A percentile compares a stretch with the other conserved stretches of the same genome.
These are phyloP conservation scores for Masnerella sp. DNA, from an alignment of 2,888 invertebrate genomes.

Conservation along the genomic window DNA sequence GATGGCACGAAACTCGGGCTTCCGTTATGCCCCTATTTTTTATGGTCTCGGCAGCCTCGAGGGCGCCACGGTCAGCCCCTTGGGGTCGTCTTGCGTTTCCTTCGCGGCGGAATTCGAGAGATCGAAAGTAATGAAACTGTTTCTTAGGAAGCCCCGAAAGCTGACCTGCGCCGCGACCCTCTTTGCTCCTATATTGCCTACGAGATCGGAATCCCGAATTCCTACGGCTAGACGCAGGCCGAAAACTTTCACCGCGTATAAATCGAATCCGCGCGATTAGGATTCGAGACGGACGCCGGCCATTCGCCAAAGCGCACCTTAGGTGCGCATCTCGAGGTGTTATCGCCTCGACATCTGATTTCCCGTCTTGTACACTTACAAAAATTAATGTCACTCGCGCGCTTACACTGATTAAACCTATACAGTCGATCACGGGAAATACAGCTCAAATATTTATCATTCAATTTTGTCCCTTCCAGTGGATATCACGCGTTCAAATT, in stretches of 20 bases:
- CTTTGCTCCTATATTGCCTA: slow-evolving; percentile 69
- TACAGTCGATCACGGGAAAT: not conserved
- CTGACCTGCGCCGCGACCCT: slow-evolving; percentile 67
- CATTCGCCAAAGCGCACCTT: slow-evolving; percentile 45
- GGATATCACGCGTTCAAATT: too few relatives aligned
- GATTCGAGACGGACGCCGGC: slow-evolving; percentile 56
- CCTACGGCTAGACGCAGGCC: slow-evolving; percentile 29
- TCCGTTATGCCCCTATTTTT: slow-evolving; percentile 62
- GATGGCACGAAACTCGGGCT: slow-evolving; percentile 51
- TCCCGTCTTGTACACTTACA: slow-evolving; percentile 7
- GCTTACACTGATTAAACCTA: slow-evolving; percentile 10
- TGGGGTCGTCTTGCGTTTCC: slow-evolving; percentile 69
- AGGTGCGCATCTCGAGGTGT: slow-evolving; percentile 53
- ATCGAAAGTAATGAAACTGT: slow-evolving; percentile 77
- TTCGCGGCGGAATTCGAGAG: slow-evolving; percentile 59
- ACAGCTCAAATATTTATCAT: too few relatives aligned
- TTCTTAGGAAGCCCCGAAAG: slow-evolving; percentile 68
- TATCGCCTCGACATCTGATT: slow-evolving; percentile 53
- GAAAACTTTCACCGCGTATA: slow-evolving; percentile 59
- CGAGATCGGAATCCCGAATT: slow-evolving; percentile 71
- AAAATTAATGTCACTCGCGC: slow-evolving; percentile 14
- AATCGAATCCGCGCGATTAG: slow-evolving; percentile 62
- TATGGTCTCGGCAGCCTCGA: slow-evolving; percentile 63
- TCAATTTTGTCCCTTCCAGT: too few relatives aligned
- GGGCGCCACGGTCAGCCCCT: slow-evolving; percentile 63